Evolutionary conservation across 2,888 invertebrate species (phyloP).

Genomic region (Aleiodes alternator): DNA sequence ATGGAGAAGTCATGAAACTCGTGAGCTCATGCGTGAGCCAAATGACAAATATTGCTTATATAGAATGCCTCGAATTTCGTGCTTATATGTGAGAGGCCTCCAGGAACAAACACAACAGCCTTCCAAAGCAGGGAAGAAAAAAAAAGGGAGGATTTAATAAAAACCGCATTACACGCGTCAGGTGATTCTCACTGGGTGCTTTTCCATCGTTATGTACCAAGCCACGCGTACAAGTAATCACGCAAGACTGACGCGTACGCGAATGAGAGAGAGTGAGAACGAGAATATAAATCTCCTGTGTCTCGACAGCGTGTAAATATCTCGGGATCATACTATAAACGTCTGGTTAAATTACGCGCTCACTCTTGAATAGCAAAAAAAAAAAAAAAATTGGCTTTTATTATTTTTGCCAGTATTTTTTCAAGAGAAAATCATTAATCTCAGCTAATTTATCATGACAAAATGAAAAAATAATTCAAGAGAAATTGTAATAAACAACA

Average conservation of each 20-base stretch:
- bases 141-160: constrained; percentile 64
- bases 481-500: not conserved
- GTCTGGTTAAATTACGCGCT: constrained; percentile 40
- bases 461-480: not conserved
- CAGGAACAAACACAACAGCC: constrained; percentile 26
- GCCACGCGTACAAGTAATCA: constrained; percentile 47
- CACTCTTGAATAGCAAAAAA: not conserved
- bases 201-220: constrained; percentile 42
- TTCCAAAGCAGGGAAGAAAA: constrained; percentile 3
- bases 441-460: too few species aligned
- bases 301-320: constrained; percentile 43
- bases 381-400: not conserved
- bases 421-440: too few species aligned
- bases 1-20: constrained; percentile 26
- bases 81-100: constrained; percentile 14
- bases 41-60: constrained; percentile 42
- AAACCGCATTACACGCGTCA: constrained; percentile 72
- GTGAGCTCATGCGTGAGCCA: constrained; percentile 12
- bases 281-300: constrained; percentile 23
- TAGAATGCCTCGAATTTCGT: constrained; percentile 18
- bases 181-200: constrained; percentile 65
- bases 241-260: constrained; percentile 24
- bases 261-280: not conserved
- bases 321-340: constrained; percentile 40
- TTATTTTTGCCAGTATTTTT: not conserved